Conservation (phyloP, 2,797 vertebrate genomes). For the Sus cebifrons region DNA sequence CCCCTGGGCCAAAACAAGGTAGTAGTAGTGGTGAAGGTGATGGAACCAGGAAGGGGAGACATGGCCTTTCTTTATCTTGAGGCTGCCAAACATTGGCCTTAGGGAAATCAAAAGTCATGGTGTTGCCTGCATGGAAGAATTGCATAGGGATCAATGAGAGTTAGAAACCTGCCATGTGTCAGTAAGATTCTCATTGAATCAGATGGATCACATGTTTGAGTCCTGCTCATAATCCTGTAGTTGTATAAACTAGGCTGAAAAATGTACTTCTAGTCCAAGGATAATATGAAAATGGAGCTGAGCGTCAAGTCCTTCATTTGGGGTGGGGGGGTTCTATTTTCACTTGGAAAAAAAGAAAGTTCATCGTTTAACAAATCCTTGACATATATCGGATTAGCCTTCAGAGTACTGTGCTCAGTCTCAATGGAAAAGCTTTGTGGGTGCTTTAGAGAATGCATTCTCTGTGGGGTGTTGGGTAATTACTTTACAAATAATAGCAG, state of each 20-base stretch:
- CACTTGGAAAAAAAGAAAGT: conserved; percentile 69
- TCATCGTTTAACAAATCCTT: conserved; percentile 80
- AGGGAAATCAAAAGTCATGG: not conserved
- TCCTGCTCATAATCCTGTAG: not conserved
- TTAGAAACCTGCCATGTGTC: conserved; percentile 16
- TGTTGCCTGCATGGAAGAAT: not conserved
- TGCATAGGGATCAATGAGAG: not conserved
- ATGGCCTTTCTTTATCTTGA: not conserved
- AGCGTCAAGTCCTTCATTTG: conserved; percentile 75
- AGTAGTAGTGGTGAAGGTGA: not conserved
- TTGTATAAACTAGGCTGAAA: conserved; percentile 40
- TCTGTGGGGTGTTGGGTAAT: conserved; percentile 78
- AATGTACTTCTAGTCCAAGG: conserved; percentile 22
- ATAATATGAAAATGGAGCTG: conserved; percentile 58
- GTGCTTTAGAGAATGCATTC: conserved; percentile 79
- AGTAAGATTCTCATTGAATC: conserved; percentile 36
- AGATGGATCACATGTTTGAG: not conserved
- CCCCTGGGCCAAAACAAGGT: not conserved
- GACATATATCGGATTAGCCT: conserved; percentile 70
- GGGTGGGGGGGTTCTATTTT: conserved; percentile 73
- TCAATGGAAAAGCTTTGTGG: conserved; percentile 73
- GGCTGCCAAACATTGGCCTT: not conserved
- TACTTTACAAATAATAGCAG: conserved; percentile 82
- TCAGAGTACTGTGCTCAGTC: conserved; percentile 61
- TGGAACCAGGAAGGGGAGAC: not conserved